These are phyloP conservation scores for Myotis lucifugus DNA, from an alignment of 2,113 vertebrate species.

Conservation along the genomic window DNA sequence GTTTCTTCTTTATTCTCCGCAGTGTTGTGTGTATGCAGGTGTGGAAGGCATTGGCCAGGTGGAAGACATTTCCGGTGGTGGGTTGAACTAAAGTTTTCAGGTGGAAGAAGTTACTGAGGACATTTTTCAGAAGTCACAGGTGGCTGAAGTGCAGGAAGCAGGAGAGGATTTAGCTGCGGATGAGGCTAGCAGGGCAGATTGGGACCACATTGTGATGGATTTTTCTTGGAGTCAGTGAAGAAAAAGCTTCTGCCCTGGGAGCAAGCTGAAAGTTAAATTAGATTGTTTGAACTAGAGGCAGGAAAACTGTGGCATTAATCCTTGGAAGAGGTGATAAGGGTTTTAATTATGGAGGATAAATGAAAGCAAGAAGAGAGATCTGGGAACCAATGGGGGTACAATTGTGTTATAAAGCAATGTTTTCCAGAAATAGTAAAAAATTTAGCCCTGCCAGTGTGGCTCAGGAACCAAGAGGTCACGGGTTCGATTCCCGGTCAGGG, in stretches of 20 bases:
- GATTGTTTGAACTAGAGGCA: background rate
- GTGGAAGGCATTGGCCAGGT: background rate
- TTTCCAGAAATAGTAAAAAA: conserved; percentile 6
- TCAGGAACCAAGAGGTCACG: too few species aligned
- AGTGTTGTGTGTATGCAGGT: background rate
- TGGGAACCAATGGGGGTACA: background rate
- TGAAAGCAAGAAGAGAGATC: background rate
- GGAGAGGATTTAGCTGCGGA: background rate
- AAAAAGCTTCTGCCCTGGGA: background rate
- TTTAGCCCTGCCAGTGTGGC: background rate
- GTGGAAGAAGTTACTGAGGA: background rate
- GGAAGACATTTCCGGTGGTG: background rate
- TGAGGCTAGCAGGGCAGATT: background rate
- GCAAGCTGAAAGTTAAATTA: background rate
- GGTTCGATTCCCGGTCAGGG: too few species aligned
- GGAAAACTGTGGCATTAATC: background rate
- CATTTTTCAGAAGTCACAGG: background rate
- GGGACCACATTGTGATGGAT: background rate
- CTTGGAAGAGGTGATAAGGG: background rate
- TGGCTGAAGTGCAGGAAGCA: background rate
- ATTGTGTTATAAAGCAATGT: background rate
- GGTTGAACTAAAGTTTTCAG: background rate
- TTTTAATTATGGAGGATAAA: background rate
- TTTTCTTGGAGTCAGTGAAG: background rate
- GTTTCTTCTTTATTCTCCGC: background rate